Evolutionary conservation across 2,888 invertebrate species (phyloP), one percentile per base, ranked within the genome.

Genomic region (Protula sp.): DNA sequence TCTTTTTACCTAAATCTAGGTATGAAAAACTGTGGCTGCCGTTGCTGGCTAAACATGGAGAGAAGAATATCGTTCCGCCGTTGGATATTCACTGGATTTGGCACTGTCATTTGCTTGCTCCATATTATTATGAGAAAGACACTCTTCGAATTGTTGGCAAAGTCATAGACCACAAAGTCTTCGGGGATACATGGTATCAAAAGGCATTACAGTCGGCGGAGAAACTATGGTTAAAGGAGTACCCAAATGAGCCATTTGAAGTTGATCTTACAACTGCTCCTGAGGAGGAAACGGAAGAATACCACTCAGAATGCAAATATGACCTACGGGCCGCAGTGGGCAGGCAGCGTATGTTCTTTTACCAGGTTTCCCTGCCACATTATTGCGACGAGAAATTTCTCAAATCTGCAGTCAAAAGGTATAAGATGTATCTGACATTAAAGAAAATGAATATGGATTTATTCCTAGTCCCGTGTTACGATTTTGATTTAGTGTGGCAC

Each of bases 401-500:
- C n/a, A 70, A 74, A 50, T 75, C 74, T 56, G 81, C 82, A 30
- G 72, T 82, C 50, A 69, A 73, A 26, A 74, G 80, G 4, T 82
- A 83, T 67, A 73, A 77, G 65, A 78, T 78, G 68, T 82, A 81
- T 67, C 67, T 83, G 26, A 75, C 75, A 62, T 67, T 83, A 57
- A 83, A 83, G 68, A 74, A 78, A 59, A 77, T 77, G 45, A 80
- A 83, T 68, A 76, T 80, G 2, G 76, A 74, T 31, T 74, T 78
- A 60, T 82, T 83, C 66, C 70, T 84, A 31, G 83, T 83, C 24
- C 83, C 83, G 1, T 83, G 83, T 68, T 83, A 83, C 64, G 83
- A 83, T 67, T 82, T 82, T 64, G 83, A 83, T 67, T 69, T 83
- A 30, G 73, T 82, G 2, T 83, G 83, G 83, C 83, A 84, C 67